These are phyloP conservation scores for Lasioglossum calceatum DNA, from an alignment of 2,888 invertebrate genomes.

Conservation along the genomic window DNA sequence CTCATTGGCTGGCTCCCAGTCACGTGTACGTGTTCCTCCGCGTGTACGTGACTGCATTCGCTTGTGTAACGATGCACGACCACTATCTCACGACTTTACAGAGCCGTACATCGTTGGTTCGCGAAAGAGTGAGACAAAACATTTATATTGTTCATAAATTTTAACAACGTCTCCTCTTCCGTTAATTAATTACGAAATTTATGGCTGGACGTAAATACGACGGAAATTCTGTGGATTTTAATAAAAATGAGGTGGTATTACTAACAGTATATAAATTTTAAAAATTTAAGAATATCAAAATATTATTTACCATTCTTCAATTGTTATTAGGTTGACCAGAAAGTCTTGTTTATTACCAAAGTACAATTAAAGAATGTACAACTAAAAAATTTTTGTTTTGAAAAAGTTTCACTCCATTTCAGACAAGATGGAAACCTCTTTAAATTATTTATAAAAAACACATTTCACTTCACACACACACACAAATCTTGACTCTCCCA, in stretches of 20 bases:
- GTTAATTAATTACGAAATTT: neutral
- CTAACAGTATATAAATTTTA: neutral
- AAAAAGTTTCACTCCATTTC: neutral
- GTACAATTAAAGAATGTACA: too few relatives aligned
- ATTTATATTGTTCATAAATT: neutral
- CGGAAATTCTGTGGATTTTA: neutral
- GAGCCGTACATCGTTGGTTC: conserved; percentile 49
- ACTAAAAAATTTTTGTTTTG: neutral
- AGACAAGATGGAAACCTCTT: neutral
- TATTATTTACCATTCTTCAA: neutral
- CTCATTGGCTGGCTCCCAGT: conserved; percentile 61
- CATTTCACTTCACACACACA: neutral
- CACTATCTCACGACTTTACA: conserved; percentile 33
- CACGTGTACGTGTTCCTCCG: conserved; percentile 50
- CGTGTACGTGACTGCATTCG: conserved; percentile 36
- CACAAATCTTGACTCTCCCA: neutral
- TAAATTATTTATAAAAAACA: neutral
- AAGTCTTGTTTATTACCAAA: neutral
- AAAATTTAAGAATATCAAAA: too few relatives aligned
- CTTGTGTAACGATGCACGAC: conserved; percentile 33
- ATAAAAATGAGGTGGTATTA: neutral
- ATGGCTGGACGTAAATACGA: neutral
- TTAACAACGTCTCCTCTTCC: neutral
- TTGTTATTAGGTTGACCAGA: neutral
- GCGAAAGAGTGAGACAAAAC: conserved; percentile 18